Evolutionary conservation across 2,797 vertebrate species (phyloP), one percentile per base, ranked within the genome.

Genomic region (Zenarchopterus dispar): DNA sequence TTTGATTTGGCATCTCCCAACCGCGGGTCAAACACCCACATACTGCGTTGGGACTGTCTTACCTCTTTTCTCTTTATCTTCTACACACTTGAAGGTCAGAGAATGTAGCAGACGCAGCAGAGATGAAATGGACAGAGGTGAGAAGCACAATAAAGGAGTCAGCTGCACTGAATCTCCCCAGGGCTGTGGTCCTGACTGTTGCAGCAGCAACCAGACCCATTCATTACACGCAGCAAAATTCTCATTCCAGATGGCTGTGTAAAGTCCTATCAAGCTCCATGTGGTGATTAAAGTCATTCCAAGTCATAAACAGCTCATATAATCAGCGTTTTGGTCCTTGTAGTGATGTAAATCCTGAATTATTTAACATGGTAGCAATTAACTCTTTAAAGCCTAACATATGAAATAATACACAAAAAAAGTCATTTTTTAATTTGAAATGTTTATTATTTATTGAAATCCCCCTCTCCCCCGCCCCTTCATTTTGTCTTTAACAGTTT

Each of bases 51-150:
- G 67, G 78, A 75, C 81, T 57, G 60, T 49, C 56, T 56, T 28
- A 56, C 53, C 66, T 64, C 56, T 48, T 56, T 36, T 65, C 48
- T 62, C 46, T 52, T 49, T 65, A 33, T 71, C 56, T 61, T 67
- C 43, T 67, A 24, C 59, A 64, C 65, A 82, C 78, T 58, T 80
- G 84, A 93, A 93, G 90, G 90, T 92, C 90, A 92, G 70, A 88
- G 67, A 73, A 82, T 56, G 52, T 51, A 55, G 66, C 46, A 26
- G 65, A 82, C 81, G 58, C 70, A 57, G 59, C 50, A 58, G 72
- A 74, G 62, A 46, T 70, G 67, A 73, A 75, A 67, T 58, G 52
- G 72, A 70, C 78, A n/a, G 60, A 86, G 46, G 33, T 53, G 56
- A 62, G 49, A 71, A 76, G 70, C 48, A 53, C 53, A 80, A 74